phyloP scores from a whole-genome alignment of 2,113 vertebrate genomes.

The Acrocephalus kingi region DNA sequence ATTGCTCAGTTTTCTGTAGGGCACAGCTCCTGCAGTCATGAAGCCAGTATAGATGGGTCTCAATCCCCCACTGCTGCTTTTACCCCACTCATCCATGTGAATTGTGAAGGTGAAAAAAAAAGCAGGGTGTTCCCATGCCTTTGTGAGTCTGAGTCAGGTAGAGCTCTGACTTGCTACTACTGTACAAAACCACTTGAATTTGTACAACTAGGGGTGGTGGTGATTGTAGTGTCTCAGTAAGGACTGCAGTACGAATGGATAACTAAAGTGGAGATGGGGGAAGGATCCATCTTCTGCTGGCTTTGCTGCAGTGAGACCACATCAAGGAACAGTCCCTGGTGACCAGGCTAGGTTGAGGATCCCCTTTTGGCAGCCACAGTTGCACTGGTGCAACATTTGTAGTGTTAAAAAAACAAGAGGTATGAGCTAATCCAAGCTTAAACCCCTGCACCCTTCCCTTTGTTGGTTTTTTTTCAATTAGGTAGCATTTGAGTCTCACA shows the following conservation, averaged over 20 bases:
- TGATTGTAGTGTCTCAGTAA: background rate
- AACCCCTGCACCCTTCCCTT: background rate
- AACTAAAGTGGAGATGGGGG: background rate
- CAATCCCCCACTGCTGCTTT: background rate
- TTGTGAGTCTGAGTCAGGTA: background rate
- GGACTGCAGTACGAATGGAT: background rate
- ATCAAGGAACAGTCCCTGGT: background rate
- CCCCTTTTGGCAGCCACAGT: background rate
- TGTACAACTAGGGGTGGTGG: background rate
- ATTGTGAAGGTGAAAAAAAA: background rate
- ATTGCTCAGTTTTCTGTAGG: background rate
- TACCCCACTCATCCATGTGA: background rate
- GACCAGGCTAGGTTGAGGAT: background rate
- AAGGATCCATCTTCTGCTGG: background rate
- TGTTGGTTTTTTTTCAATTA: background rate
- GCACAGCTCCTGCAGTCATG: accelerated
- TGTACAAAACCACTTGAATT: background rate
- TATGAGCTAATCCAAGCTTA: background rate
- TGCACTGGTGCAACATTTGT: background rate
- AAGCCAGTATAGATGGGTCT: background rate
- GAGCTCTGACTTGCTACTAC: background rate
- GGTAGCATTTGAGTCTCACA: background rate
- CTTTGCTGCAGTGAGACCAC: background rate
- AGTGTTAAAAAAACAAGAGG: background rate
- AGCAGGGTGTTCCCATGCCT: background rate